These are phyloP conservation scores for Rhinichthys klamathensis DNA, from an alignment of 2,113 vertebrate genomes.

Conservation along the genomic window DNA sequence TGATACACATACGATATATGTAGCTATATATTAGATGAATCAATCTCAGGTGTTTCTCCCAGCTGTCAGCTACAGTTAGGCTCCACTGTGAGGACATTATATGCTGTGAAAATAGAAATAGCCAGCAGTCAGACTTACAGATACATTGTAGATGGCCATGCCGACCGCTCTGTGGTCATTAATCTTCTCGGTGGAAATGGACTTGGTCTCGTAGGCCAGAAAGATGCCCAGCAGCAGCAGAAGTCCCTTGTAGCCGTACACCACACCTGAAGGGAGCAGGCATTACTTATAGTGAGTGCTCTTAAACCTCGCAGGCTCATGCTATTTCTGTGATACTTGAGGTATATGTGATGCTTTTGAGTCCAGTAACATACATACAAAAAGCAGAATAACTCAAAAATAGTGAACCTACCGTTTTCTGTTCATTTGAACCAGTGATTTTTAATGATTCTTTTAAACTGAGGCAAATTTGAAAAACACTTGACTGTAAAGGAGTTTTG, in stretches of 20 bases:
- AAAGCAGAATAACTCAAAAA: not conserved
- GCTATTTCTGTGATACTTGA: not conserved
- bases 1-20: not conserved
- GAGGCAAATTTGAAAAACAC: not conserved
- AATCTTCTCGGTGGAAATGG: constrained; percentile 79
- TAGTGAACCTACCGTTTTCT: not conserved
- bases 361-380: too few relatives aligned
- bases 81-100: constrained; percentile 26
- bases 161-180: constrained; percentile 62
- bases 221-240: constrained; percentile 91
- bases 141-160: constrained; percentile 65
- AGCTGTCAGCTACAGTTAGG: not conserved
- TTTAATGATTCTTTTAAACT: not conserved
- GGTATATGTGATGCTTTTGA: not conserved
- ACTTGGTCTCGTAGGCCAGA: constrained; percentile 94
- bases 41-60: not conserved
- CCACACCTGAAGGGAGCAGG: constrained; percentile 79
- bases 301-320: not conserved
- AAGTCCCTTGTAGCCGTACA: constrained; percentile 93
- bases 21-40: not conserved
- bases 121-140: constrained; percentile 54
- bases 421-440: not conserved
- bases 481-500: not conserved
- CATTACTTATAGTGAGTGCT: not conserved
- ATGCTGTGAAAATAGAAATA: constrained; percentile 35